A percentile compares a stretch with the other conserved stretches of the same genome.
These are phyloP conservation scores for Cryptoblepharus egeriae DNA, from an alignment of 2,797 vertebrate genomes.

Conservation along the genomic window DNA sequence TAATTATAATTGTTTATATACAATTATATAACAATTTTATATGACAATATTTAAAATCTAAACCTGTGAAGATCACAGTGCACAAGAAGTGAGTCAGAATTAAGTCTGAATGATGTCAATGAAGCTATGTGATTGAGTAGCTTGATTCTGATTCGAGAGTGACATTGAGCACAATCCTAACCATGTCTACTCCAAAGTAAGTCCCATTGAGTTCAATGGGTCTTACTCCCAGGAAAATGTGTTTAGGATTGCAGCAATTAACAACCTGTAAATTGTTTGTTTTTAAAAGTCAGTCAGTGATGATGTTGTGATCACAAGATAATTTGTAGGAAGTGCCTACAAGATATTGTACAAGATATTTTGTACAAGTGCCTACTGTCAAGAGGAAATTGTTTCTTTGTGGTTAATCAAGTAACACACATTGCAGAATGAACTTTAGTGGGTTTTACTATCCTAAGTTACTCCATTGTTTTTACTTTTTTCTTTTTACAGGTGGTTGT, in stretches of 20 bases:
- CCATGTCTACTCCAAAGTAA: no score
- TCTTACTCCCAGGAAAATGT: no score
- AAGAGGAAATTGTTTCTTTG: background rate
- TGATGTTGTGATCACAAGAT: background rate
- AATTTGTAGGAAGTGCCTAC: background rate
- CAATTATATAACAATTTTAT: no score
- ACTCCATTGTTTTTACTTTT: slow-evolving; percentile 40
- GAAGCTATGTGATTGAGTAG: background rate
- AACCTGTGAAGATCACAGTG: background rate
- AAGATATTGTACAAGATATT: background rate
- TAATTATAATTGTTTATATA: no score
- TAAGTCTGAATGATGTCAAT: background rate
- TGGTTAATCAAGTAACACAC: background rate
- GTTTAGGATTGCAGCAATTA: no score
- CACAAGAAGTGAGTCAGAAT: background rate
- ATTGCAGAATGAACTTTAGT: background rate
- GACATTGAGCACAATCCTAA: no score
- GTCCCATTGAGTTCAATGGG: no score
- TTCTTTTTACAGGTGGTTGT: slow-evolving; percentile 87
- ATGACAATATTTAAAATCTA: no score
- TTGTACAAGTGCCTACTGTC: background rate
- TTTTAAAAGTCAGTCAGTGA: background rate
- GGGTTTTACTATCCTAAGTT: background rate
- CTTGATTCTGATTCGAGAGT: background rate
- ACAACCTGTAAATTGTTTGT: background rate